Evolutionary conservation across 1,140 invertebrate genomes (phyloP).

Genomic region (Nasonia vitripennis): DNA sequence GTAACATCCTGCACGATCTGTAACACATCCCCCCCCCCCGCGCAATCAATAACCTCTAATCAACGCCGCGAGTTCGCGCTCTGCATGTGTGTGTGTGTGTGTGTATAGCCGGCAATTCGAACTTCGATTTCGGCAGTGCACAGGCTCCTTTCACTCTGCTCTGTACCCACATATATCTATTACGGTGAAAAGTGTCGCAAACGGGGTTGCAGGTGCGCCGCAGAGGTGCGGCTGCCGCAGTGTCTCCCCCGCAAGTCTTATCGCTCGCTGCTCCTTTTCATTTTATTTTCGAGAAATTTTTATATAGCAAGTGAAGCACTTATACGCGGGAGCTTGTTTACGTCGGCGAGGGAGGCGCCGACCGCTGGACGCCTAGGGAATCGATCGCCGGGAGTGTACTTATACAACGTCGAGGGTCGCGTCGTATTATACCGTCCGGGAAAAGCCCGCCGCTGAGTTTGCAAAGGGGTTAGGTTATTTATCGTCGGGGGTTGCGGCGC

Average conservation of each 20-base stretch:
- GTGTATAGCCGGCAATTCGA: too few species aligned
- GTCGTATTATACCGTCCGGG: neutral
- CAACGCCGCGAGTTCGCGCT: too few species aligned
- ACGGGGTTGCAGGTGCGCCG: neutral
- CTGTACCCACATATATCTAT: neutral
- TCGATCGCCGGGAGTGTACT: neutral
- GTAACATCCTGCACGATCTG: too few species aligned
- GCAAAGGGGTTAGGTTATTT: neutral
- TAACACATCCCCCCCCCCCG: too few species aligned
- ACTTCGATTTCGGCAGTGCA: too few species aligned
- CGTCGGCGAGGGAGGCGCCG: neutral
- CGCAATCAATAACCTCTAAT: too few species aligned
- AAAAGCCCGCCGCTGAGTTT: neutral
- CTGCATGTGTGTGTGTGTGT: too few species aligned
- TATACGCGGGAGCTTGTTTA: neutral
- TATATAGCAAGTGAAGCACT: too few species aligned
- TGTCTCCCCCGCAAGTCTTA: neutral
- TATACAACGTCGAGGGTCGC: neutral
- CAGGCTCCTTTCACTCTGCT: too few species aligned
- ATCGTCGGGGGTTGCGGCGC: neutral
- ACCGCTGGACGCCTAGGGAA: neutral
- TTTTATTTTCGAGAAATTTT: neutral
- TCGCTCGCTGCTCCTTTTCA: neutral
- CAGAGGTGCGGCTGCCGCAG: neutral
- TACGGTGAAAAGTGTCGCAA: neutral